Conservation (phyloP, 2,888 invertebrate genomes). For the Sesamia inferens region DNA sequence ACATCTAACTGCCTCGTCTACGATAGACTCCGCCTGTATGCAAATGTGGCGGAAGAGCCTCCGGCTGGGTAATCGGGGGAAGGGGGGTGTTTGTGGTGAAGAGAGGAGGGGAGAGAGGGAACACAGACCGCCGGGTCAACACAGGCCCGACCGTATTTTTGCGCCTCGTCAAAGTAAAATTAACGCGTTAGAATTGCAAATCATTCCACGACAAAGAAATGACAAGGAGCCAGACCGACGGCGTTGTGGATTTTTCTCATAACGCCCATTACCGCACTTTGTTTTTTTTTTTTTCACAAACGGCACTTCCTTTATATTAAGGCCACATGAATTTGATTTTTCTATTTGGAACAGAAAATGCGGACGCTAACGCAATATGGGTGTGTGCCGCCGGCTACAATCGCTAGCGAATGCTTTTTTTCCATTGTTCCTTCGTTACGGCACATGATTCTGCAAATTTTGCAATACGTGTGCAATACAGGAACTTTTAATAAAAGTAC, state of each 20-base stretch:
- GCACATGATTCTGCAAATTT: slow-evolving; percentile 55
- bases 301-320: slow-evolving; percentile 72
- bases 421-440: slow-evolving; percentile 61
- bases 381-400: slow-evolving; percentile 69
- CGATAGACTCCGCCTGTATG: slow-evolving; percentile 86
- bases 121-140: slow-evolving; percentile 75
- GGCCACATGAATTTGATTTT: slow-evolving; percentile 77
- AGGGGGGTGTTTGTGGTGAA: slow-evolving; percentile 36
- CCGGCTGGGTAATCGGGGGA: slow-evolving; percentile 69
- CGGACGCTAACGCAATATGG: slow-evolving; percentile 70
- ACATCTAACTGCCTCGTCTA: slow-evolving; percentile 78
- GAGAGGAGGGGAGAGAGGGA: slow-evolving; percentile 37
- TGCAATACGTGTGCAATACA: slow-evolving; percentile 38
- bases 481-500: slow-evolving; percentile 29
- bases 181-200: slow-evolving; percentile 89
- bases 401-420: slow-evolving; percentile 71
- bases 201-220: slow-evolving; percentile 86
- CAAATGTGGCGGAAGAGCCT: slow-evolving; percentile 83
- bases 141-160: slow-evolving; percentile 83
- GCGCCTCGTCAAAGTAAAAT: slow-evolving; percentile 88
- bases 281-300: slow-evolving; percentile 70
- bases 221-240: slow-evolving; percentile 78
- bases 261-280: slow-evolving; percentile 81
- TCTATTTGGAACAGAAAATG: slow-evolving; percentile 71
- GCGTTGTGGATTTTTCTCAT: slow-evolving; percentile 86